Conservation (phyloP, 2,797 vertebrate genomes). For the Lithobates pipiens region DNA sequence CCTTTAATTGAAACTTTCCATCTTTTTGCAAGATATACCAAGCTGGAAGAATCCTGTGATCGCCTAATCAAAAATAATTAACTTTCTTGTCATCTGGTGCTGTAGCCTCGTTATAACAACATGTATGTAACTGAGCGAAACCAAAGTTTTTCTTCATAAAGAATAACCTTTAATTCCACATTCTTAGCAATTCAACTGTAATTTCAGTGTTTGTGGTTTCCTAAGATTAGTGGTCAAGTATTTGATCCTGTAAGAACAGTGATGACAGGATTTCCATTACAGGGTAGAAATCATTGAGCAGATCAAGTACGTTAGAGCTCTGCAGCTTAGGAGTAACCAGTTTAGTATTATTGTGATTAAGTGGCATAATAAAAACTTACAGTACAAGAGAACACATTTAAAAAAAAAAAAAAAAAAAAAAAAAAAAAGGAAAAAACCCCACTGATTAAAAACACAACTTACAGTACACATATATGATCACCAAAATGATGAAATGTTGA, state of each 20-base stretch:
- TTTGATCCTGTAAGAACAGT: slow-evolving; percentile 24
- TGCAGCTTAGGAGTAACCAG: not conserved
- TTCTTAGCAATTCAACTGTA: slow-evolving; percentile 3
- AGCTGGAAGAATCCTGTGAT: not conserved
- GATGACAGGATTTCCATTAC: slow-evolving; percentile 37
- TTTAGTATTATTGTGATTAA: not conserved
- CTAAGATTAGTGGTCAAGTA: slow-evolving; percentile 29
- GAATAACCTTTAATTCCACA: slow-evolving; percentile 29
- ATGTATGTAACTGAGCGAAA: not conserved
- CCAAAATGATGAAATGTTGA: too few relatives aligned
- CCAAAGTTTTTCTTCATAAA: not conserved
- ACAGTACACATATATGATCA: too few relatives aligned
- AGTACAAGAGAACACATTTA: not conserved
- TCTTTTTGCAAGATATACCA: not conserved
- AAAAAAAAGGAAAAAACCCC: too few relatives aligned
- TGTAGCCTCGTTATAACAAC: not conserved
- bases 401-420: too few relatives aligned
- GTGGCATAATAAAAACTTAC: not conserved
- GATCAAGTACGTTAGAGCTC: slow-evolving; percentile 18
- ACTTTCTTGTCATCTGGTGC: not conserved
- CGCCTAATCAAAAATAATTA: not conserved
- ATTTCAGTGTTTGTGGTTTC: slow-evolving; percentile 35
- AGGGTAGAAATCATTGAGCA: slow-evolving; percentile 23
- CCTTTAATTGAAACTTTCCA: not conserved
- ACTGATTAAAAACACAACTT: not conserved